Base-by-base conservation (phyloP, 2,113 vertebrate species). In the Ceuthmochares aereus region DNA sequence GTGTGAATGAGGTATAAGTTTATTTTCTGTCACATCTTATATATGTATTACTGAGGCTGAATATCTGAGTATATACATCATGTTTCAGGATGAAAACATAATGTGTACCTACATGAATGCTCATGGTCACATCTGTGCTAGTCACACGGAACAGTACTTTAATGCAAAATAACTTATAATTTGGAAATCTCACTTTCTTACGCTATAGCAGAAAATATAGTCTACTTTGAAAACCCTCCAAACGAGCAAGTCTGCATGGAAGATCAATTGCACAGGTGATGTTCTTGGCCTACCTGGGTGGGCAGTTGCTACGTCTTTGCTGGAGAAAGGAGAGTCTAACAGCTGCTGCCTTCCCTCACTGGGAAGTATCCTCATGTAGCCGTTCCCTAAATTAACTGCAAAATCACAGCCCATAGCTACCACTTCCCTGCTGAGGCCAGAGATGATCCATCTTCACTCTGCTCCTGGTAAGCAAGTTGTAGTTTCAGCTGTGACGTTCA, bases 251-350 rank as follows among this genome's bases (percentile, higher is more conserved):
- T 14, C 29, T 6, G 4, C 16, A 4, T 7, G 19, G 14, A 79
- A 62, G 54, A 12, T 14, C 23, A 30, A 19, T 7, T 0, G 0
- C 66, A 21, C 0, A 3, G n/a, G 8, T 59, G 12, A n/a, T 43
- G 22, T n/a, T 18, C 11, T 10, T 60, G 18, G 67, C 37, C 40
- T 62, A 40, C 10, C 56, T 75, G 34, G 12, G 6, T 29, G 26
- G 45, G 30, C 30, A 56, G 20, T 7, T 0, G 0, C 6, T 63
- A 70, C 6, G 23, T 76, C 45, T 74, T 69, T 14, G 6, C 40
- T 34, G 34, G 3, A 9, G 3, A 49, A 11, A 17, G 8, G 19
- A 32, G 17, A 68, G 25, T 14, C 29, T 40, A 58, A 22, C 40
- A 62, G n/a, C 58, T 34, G 12, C 40, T 76, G 30, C 36, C 16